Conservation (phyloP, 2,888 invertebrate genomes). For the Gastracanthus pulcherrimus region DNA sequence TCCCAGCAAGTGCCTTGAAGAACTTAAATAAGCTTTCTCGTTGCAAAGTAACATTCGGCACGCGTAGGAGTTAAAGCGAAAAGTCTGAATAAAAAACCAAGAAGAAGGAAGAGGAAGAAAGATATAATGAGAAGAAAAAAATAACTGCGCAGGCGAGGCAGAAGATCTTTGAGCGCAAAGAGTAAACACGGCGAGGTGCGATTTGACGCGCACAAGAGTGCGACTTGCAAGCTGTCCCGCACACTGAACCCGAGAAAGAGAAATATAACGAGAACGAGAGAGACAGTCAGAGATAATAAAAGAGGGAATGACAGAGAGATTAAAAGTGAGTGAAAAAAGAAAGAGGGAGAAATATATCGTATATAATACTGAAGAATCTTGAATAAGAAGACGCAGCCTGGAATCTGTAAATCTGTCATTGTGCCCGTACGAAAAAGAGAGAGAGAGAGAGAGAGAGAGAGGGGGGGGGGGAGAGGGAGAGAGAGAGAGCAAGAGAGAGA, state of each 20-base stretch:
- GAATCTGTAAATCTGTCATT: constrained; percentile 77
- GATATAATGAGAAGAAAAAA: constrained; percentile 23
- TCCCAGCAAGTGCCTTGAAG: no score
- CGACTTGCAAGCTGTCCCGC: no score
- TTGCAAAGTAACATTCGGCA: background rate
- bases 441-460: no score
- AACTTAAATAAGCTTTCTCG: no score
- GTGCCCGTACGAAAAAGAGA: constrained; percentile 67
- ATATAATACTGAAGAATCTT: constrained; percentile 13
- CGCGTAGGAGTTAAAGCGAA: background rate
- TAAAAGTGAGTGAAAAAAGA: constrained; percentile 34
- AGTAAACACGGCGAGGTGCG: constrained; percentile 68
- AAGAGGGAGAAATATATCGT: constrained; percentile 2
- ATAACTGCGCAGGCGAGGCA: constrained; percentile 42
- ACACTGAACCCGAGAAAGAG: constrained; percentile 58
- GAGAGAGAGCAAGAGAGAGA: no score
- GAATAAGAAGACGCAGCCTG: constrained; percentile 66
- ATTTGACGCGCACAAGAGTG: no score
- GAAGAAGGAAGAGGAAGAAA: constrained; percentile 4
- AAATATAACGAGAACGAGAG: background rate
- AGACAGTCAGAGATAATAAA: constrained; percentile 11
- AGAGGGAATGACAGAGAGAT: constrained; percentile 25
- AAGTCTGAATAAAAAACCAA: background rate
- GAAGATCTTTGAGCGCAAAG: constrained; percentile 29
- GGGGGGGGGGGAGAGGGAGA: no score